These are phyloP conservation scores for Monopterus albus DNA, from an alignment of 2,113 vertebrate genomes.

Conservation along the genomic window DNA sequence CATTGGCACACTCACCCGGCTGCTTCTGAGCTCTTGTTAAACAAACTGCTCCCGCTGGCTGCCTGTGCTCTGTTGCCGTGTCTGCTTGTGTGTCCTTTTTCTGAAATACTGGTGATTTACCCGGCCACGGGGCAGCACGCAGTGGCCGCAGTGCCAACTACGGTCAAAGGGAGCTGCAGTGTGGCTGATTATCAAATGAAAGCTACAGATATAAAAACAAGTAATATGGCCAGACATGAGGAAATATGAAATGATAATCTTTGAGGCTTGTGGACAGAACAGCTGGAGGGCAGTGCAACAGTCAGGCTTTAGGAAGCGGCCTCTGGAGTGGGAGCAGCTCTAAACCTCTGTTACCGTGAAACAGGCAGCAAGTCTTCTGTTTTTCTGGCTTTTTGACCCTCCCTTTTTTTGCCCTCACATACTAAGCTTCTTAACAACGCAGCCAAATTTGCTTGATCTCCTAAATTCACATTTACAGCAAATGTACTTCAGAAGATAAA, in stretches of 20 bases:
- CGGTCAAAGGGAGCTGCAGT: conserved; percentile 37
- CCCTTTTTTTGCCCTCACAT: conserved; percentile 11
- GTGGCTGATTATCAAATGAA: conserved; percentile 34
- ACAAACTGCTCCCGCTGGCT: conserved; percentile 60
- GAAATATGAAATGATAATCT: conserved; percentile 34
- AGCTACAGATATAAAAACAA: too few species aligned
- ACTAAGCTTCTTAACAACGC: conserved; percentile 79
- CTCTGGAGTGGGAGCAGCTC: conserved; percentile 37
- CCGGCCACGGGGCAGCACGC: conserved; percentile 12
- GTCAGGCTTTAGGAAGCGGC: conserved; percentile 34
- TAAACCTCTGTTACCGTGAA: conserved; percentile 41
- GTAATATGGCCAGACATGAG: conserved; percentile 21
- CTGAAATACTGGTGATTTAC: conserved; percentile 41
- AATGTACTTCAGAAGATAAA: conserved; percentile 78
- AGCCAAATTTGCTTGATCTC: conserved; percentile 78
- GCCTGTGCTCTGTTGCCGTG: conserved; percentile 33
- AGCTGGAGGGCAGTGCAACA: conserved; percentile 43
- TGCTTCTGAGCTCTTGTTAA: conserved; percentile 63
- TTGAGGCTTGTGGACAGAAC: conserved; percentile 35
- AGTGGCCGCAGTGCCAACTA: conserved; percentile 9
- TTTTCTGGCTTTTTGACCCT: conserved; percentile 34
- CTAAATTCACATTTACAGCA: conserved; percentile 79
- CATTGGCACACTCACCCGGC: conserved; percentile 49
- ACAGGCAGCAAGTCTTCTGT: conserved; percentile 53
- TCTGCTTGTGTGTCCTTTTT: conserved; percentile 25